phyloP scores from a whole-genome alignment of 2,888 invertebrate genomes.

The Scotopteryx bipunctaria region DNA sequence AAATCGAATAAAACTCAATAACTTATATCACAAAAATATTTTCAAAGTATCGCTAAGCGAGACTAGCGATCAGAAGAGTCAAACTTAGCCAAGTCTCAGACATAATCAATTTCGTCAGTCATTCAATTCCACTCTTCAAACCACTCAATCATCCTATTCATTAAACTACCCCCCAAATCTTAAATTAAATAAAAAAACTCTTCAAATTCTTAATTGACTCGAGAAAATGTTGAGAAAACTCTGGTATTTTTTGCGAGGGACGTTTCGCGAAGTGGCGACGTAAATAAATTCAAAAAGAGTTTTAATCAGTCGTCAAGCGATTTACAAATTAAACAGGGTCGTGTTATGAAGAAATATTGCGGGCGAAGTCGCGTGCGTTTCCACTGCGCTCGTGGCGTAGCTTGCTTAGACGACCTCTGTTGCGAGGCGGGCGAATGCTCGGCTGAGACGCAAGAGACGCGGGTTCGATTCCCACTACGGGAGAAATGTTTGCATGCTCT shows the following conservation, averaged over 20 bases:
- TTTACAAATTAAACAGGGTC: slow-evolving; percentile 82
- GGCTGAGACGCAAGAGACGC: no score
- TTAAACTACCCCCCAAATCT: slow-evolving; percentile 11
- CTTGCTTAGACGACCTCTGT: no score
- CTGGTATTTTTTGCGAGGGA: slow-evolving; percentile 29
- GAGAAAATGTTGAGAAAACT: no score
- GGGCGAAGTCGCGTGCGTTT: slow-evolving; percentile 48
- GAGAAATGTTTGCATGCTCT: no score
- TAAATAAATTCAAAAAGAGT: slow-evolving; percentile 80
- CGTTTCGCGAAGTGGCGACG: slow-evolving; percentile 43
- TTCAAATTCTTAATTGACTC: slow-evolving; percentile 26
- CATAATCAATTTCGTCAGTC: background rate
- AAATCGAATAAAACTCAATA: no score
- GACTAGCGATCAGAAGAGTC: background rate
- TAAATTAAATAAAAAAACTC: slow-evolving; percentile 21
- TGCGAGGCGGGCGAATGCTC: no score
- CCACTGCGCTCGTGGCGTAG: slow-evolving; percentile 47
- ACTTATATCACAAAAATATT: no score
- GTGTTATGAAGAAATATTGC: slow-evolving; percentile 81
- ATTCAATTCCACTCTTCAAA: slow-evolving; percentile 2
- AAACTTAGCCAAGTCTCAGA: background rate
- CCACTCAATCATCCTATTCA: slow-evolving; percentile 23
- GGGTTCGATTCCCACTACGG: no score
- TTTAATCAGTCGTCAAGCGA: slow-evolving; percentile 82
- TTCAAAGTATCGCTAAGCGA: no score